Evolutionary conservation across 2,888 invertebrate species (phyloP).

Genomic region (Caenorhabditis angaria): DNA sequence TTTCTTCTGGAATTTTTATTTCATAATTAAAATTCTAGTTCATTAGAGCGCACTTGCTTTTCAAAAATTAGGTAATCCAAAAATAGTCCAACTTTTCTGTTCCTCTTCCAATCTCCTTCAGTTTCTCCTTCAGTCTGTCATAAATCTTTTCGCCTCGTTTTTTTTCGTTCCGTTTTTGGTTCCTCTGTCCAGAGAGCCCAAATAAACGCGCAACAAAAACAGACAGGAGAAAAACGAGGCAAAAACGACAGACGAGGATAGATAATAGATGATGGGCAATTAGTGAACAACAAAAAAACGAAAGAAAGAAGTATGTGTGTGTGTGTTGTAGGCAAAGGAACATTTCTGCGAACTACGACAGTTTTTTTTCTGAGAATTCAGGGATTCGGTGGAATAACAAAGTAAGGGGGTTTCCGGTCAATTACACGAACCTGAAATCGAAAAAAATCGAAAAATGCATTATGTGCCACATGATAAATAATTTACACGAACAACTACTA

Average conservation of each 20-base stretch:
- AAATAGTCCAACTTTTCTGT: too few relatives aligned
- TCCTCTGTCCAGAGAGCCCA: too few relatives aligned
- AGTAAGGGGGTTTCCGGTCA: not conserved
- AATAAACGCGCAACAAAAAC: not conserved
- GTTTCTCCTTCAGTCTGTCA: not conserved
- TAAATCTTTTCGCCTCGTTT: not conserved
- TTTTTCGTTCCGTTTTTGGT: not conserved
- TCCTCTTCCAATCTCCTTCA: too few relatives aligned
- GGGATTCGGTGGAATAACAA: not conserved
- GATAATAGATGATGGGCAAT: conserved; percentile 4
- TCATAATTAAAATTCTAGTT: too few relatives aligned
- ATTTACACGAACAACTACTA: not conserved
- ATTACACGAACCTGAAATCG: not conserved
- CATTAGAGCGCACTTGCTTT: too few relatives aligned
- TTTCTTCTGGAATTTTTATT: too few relatives aligned
- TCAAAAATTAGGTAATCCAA: too few relatives aligned
- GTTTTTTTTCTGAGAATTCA: not conserved
- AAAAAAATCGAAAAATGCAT: not conserved
- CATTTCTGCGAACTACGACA: too few relatives aligned
- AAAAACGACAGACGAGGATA: not conserved
- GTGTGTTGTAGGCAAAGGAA: not conserved
- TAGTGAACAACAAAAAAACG: too few relatives aligned
- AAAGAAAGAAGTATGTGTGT: not conserved
- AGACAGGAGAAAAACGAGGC: not conserved
- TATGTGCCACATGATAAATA: not conserved